phyloP scores from a whole-genome alignment of 2,888 invertebrate genomes.

The Sesia bembeciformis region DNA sequence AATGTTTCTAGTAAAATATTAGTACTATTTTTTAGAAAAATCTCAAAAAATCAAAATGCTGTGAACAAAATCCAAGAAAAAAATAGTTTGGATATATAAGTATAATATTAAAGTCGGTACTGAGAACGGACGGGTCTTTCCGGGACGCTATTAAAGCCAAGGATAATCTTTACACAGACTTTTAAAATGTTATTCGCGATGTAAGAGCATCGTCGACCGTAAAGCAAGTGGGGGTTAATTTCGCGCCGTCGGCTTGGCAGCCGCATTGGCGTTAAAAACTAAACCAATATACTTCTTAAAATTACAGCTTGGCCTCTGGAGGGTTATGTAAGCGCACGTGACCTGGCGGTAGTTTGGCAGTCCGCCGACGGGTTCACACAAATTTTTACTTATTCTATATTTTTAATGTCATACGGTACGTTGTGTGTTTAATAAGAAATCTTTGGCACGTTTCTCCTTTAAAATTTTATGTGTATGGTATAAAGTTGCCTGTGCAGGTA shows the following conservation, averaged over 20 bases:
- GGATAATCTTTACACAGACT: not conserved
- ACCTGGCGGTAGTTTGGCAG: constrained; percentile 43
- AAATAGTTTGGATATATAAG: too few relatives aligned
- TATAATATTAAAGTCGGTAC: too few relatives aligned
- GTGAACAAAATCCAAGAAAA: too few relatives aligned
- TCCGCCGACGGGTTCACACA: constrained; percentile 25
- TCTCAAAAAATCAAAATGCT: too few relatives aligned
- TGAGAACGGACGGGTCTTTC: not conserved
- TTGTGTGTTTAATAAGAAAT: not conserved
- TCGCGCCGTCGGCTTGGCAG: constrained; percentile 29
- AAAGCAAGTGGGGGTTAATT: constrained; percentile 46
- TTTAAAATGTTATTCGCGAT: not conserved
- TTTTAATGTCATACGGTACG: not conserved
- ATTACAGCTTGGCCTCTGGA: constrained; percentile 26
- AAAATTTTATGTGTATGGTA: not conserved
- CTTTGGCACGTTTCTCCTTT: not conserved
- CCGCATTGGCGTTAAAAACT: constrained; percentile 49
- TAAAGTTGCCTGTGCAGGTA: not conserved
- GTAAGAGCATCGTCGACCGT: constrained; percentile 18
- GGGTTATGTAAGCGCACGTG: constrained; percentile 51
- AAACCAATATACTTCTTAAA: constrained; percentile 65
- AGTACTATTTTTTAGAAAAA: too few relatives aligned
- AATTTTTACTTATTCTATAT: constrained; percentile 12
- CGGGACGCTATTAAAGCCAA: not conserved
- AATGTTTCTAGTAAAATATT: too few relatives aligned